Evolutionary conservation across 1,140 invertebrate species (phyloP).

Genomic region (Cherax destructor): DNA sequence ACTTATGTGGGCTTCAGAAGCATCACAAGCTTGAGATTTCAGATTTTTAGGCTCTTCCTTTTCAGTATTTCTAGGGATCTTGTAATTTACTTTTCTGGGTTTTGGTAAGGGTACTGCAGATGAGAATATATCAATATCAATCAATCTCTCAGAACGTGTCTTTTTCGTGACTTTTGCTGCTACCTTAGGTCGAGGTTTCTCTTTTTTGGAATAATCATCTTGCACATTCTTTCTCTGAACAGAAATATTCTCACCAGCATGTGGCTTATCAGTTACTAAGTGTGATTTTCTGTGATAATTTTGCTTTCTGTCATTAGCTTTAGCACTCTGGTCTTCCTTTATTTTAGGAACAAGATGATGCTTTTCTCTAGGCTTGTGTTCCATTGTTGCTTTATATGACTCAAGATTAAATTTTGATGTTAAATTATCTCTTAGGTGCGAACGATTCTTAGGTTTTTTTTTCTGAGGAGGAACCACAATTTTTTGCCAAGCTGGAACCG

Average conservation of each 20-base stretch:
- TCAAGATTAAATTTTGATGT: conserved; percentile 43
- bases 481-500: too few species aligned
- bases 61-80: conserved; percentile 46
- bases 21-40: background rate
- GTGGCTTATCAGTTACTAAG: conserved; percentile 4
- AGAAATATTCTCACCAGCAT: conserved; percentile 61
- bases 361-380: conserved; percentile 27
- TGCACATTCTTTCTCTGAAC: conserved; percentile 36
- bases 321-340: background rate
- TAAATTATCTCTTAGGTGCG: conserved; percentile 42
- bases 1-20: too few species aligned
- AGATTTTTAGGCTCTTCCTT: background rate
- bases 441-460: conserved; percentile 34
- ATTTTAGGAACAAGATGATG: conserved; percentile 29
- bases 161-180: conserved; percentile 65
- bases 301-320: background rate
- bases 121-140: conserved; percentile 58
- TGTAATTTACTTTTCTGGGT: conserved; percentile 12
- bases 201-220: background rate
- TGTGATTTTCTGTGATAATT: conserved; percentile 23
- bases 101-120: background rate
- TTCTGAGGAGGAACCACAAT: too few species aligned
- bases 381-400: conserved; percentile 32
- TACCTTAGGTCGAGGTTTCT: conserved; percentile 43
- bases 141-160: conserved; percentile 58